Evolutionary conservation across 2,888 invertebrate genomes (phyloP).

Genomic region (Phortica magna): DNA sequence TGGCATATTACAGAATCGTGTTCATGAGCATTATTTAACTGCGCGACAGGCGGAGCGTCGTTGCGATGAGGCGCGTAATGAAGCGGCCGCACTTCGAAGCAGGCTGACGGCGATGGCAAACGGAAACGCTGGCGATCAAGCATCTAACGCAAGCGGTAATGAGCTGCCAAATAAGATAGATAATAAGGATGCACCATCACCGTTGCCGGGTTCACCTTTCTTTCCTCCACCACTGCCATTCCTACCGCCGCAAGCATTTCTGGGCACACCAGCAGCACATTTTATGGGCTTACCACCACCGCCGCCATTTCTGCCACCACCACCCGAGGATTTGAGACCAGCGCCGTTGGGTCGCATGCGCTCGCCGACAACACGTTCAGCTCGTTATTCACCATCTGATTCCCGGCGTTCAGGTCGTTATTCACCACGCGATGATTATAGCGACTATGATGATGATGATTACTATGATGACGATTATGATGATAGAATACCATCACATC

Average conservation of each 20-base stretch:
- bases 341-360: slow-evolving; percentile 80
- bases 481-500: slow-evolving; percentile 37
- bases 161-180: slow-evolving; percentile 38
- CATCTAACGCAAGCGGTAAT: slow-evolving; percentile 51
- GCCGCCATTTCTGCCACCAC: slow-evolving; percentile 80
- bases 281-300: slow-evolving; percentile 81
- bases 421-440: slow-evolving; percentile 60
- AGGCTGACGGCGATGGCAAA: slow-evolving; percentile 78
- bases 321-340: slow-evolving; percentile 80
- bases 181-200: slow-evolving; percentile 69
- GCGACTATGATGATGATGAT: slow-evolving; percentile 66
- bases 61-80: slow-evolving; percentile 88
- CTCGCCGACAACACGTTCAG: slow-evolving; percentile 78
- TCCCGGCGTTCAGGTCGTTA: slow-evolving; percentile 50
- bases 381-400: slow-evolving; percentile 54
- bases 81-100: slow-evolving; percentile 83
- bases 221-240: slow-evolving; percentile 81
- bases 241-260: slow-evolving; percentile 82
- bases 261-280: slow-evolving; percentile 82
- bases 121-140: slow-evolving; percentile 50
- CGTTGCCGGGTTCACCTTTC: slow-evolving; percentile 74
- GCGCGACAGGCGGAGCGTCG: slow-evolving; percentile 90
- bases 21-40: slow-evolving; percentile 91
- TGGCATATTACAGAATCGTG: slow-evolving; percentile 88
- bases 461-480: slow-evolving; percentile 63